Evolutionary conservation across 2,113 vertebrate species (phyloP).

Genomic region (Microcebus murinus): DNA sequence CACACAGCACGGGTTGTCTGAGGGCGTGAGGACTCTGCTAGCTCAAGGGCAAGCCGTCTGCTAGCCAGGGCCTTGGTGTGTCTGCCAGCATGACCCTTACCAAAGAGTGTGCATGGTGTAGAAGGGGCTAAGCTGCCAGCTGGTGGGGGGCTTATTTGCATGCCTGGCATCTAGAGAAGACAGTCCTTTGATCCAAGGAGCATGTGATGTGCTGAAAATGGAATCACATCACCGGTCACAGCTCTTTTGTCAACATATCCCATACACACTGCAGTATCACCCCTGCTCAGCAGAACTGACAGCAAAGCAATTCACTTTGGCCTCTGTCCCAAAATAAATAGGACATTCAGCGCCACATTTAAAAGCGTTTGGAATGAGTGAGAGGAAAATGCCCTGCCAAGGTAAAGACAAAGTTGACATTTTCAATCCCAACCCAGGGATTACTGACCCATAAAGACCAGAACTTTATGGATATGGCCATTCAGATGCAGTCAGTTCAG

Average conservation of each 20-base stretch:
- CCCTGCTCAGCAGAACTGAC: background rate
- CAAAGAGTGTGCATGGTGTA: accelerated
- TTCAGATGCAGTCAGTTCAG: background rate
- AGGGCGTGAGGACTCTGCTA: background rate
- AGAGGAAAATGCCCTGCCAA: background rate
- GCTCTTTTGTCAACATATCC: background rate
- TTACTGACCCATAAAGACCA: background rate
- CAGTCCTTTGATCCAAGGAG: background rate
- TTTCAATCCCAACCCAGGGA: background rate
- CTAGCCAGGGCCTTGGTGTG: accelerated
- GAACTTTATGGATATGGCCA: background rate
- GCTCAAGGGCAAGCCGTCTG: background rate
- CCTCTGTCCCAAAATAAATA: conserved; percentile 41
- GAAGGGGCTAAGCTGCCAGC: background rate
- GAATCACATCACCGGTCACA: background rate
- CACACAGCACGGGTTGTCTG: background rate
- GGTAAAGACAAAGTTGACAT: background rate
- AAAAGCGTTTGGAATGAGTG: background rate
- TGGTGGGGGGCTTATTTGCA: accelerated
- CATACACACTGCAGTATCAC: background rate
- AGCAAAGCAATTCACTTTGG: background rate
- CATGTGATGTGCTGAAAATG: background rate
- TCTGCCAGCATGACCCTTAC: no score
- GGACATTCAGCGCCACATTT: background rate
- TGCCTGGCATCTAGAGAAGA: background rate